phyloP scores from a whole-genome alignment of 1,140 invertebrate species.

The Bombus terrestris region DNA sequence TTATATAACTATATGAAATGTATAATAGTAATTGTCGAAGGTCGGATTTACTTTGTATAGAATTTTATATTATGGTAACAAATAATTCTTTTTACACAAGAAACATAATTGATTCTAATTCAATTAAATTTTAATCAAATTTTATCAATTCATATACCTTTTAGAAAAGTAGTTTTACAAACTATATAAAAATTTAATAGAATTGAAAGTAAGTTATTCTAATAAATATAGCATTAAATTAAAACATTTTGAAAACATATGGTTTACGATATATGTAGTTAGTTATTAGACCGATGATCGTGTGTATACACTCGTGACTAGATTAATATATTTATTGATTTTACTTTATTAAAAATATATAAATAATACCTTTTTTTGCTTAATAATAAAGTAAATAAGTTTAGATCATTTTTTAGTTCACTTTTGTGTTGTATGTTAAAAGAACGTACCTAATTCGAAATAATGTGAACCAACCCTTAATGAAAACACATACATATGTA shows the following conservation, averaged over 20 bases:
- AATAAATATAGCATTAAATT: background rate
- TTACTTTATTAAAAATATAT: background rate
- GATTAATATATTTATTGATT: background rate
- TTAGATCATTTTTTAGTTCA: background rate
- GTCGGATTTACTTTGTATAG: background rate
- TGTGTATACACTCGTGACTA: background rate
- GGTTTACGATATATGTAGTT: background rate
- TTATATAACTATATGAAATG: background rate
- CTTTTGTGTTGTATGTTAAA: background rate
- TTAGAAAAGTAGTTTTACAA: background rate
- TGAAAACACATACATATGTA: no score
- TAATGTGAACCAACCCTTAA: constrained; percentile 26
- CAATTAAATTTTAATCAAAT: background rate
- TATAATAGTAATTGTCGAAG: background rate
- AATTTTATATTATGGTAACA: background rate
- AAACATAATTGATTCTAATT: background rate
- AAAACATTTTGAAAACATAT: background rate
- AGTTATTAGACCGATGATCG: no score
- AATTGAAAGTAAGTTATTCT: background rate
- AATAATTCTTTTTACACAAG: no score
- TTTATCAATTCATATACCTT: background rate
- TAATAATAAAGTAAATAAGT: background rate
- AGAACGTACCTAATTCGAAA: background rate
- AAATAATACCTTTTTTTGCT: background rate
- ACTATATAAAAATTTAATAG: background rate